Evolutionary conservation across 2,797 vertebrate genomes (phyloP), one percentile per base, ranked within the genome.

Genomic region (Hyperoplus lanceolatus): DNA sequence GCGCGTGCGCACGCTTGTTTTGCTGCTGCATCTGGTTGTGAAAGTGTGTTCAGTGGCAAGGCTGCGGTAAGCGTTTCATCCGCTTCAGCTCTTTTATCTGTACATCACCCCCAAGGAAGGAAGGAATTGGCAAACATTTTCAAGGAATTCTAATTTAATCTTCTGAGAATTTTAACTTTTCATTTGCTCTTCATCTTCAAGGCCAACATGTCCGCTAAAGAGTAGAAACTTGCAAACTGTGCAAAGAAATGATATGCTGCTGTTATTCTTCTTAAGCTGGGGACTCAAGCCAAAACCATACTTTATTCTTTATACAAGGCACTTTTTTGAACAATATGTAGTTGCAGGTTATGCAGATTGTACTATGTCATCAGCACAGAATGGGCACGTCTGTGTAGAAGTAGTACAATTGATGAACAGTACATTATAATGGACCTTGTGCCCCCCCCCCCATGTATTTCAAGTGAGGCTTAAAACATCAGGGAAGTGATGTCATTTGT

Each of bases 31-130:
- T 90, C 75, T 88, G 88, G 88, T 92, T 91, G 92, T 90, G 91
- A 87, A 90, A 90, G 86, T 85, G 88, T 88, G 67, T 89, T 93
- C 80, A 90, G 91, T 81, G 90, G 88, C 87, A 91, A 82, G 48
- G 68, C 85, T 94, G 94, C 15, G 94, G 94, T 94, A 92, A 83
- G 67, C 75, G 43, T 85, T 80, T 91, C 84, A 90, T 91, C 87
- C 80, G 87, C 70, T 84, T 87, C 67, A 71, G 55, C 58, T 71
- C 83, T 93, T 94, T 94, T 90, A 93, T 94, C 92, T 92, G 55
- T 46, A 48, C 71, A 81, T 86, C 87, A 66, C 81, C 83, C 83
- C 81, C 81, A 11, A 91, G 86, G 81, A 89, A 91, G 89, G 88
- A 91, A 90, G 85, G 80, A 88, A 78, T 84, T 68, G 60, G 73